Percentiles rank a stretch among this genome's conserved stretches.
These are phyloP conservation scores for Tenthredo distinguenda DNA, from an alignment of 2,888 invertebrate species.

Conservation along the genomic window DNA sequence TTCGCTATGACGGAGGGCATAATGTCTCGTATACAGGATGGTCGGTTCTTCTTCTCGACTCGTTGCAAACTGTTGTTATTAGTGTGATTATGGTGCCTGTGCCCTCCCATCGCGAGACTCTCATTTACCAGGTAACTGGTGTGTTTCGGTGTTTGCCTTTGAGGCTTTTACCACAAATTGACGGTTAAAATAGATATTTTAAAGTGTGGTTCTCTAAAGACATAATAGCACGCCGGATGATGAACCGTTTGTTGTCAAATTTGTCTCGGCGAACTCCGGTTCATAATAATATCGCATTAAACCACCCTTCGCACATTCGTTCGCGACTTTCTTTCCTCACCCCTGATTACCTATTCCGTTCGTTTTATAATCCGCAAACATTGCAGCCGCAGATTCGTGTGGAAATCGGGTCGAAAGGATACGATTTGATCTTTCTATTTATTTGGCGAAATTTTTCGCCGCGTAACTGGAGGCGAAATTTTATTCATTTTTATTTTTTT, in stretches of 20 bases:
- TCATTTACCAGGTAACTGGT: slow-evolving; percentile 51
- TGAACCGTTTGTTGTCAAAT: slow-evolving; percentile 27
- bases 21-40: not conserved
- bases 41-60: slow-evolving; percentile 35
- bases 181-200: slow-evolving; percentile 52
- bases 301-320: not conserved
- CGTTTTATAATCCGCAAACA: not conserved
- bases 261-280: not conserved
- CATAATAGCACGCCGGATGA: slow-evolving; percentile 29
- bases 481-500: not conserved
- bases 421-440: not conserved
- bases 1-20: slow-evolving; percentile 26
- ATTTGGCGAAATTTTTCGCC: not conserved
- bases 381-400: not conserved
- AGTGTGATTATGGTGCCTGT: slow-evolving; percentile 63
- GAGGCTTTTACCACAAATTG: slow-evolving; percentile 56
- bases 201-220: slow-evolving; percentile 47
- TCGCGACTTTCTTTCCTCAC: not conserved
- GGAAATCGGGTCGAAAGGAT: not conserved
- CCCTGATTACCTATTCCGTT: not conserved
- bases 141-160: slow-evolving; percentile 57
- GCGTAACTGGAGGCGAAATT: not conserved
- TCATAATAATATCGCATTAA: slow-evolving; percentile 22
- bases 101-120: slow-evolving; percentile 57
- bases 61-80: slow-evolving; percentile 58